Evolutionary conservation across 2,113 vertebrate genomes (phyloP).

Genomic region (Chaetura pelagica): DNA sequence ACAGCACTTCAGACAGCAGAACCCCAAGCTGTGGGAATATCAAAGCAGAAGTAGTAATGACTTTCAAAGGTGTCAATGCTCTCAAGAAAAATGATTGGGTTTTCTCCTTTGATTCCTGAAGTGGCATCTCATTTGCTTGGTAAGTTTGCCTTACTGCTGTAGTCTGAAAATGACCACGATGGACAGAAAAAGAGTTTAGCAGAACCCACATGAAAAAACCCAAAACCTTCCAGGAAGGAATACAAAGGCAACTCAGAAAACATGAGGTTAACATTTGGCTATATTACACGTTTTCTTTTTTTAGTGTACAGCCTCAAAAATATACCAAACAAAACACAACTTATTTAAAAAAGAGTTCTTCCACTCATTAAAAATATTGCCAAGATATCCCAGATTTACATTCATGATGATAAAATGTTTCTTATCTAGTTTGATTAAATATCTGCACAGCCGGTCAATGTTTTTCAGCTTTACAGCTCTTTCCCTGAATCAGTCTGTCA

Average conservation of each 20-base stretch:
- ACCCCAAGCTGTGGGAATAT: not conserved
- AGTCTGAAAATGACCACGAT: not conserved
- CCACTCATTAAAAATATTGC: not conserved
- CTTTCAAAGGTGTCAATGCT: not conserved
- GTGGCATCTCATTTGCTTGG: not conserved
- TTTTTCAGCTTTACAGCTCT: conserved; percentile 42
- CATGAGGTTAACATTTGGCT: not conserved
- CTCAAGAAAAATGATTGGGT: not conserved
- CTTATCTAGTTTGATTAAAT: conserved; percentile 34
- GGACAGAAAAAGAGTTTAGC: not conserved
- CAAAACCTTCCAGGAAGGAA: not conserved
- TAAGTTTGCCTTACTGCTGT: not conserved
- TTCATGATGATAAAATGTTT: not conserved
- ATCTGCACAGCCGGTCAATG: not conserved
- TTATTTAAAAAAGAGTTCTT: not conserved
- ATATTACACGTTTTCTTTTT: not conserved
- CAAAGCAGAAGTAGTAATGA: not conserved
- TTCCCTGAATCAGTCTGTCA: conserved; percentile 31
- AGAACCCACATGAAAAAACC: not conserved
- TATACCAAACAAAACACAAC: not conserved
- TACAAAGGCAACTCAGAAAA: not conserved
- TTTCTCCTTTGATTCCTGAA: not conserved
- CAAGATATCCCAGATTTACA: not conserved
- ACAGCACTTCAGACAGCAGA: not conserved
- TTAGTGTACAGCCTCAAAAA: not conserved